These are phyloP conservation scores for Mercenaria mercenaria DNA, from an alignment of 1,140 invertebrate species.

Conservation along the genomic window DNA sequence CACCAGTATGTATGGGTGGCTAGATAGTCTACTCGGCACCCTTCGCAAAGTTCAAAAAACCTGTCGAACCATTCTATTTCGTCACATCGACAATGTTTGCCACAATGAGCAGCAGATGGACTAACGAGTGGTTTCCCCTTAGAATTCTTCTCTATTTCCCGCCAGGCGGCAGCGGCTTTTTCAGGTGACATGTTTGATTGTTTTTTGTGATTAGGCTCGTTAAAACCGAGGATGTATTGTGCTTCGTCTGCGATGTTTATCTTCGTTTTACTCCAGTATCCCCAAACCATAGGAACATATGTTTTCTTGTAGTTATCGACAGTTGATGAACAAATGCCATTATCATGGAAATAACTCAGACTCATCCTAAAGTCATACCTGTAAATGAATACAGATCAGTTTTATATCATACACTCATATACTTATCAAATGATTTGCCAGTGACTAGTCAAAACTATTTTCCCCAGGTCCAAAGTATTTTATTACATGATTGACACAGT, in stretches of 20 bases:
- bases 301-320: conserved; percentile 18
- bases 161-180: conserved; percentile 62
- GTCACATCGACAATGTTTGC: neutral
- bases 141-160: conserved; percentile 51
- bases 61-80: conserved; percentile 28
- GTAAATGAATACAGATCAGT: neutral
- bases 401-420: neutral
- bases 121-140: conserved; percentile 58
- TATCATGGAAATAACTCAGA: neutral
- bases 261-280: conserved; percentile 7
- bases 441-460: no score
- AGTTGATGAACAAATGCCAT: conserved; percentile 36
- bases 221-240: conserved; percentile 68
- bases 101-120: conserved; percentile 24
- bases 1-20: conserved; percentile 67
- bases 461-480: no score
- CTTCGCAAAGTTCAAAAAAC: conserved; percentile 35
- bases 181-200: conserved; percentile 68
- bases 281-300: conserved; percentile 71
- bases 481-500: no score
- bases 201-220: conserved; percentile 72
- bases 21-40: conserved; percentile 63
- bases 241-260: conserved; percentile 47
- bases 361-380: neutral
- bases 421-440: neutral